Base-by-base conservation (phyloP, 2,113 vertebrate species). In the Parus major region DNA sequence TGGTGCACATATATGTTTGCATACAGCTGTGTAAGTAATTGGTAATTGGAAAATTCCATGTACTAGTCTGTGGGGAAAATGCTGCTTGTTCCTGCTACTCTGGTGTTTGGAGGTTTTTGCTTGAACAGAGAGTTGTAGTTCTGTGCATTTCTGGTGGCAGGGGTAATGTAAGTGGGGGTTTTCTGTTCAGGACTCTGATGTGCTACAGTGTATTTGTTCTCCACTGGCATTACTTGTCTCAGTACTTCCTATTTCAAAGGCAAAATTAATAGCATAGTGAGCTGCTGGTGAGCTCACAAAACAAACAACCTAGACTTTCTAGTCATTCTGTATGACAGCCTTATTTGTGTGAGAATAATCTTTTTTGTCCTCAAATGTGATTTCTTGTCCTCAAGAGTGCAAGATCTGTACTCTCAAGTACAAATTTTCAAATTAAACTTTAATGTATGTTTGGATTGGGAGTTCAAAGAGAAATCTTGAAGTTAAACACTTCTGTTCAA, bases 401-500 rank as follows among this genome's bases (percentile, higher is more conserved):
- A 27, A 63, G 47, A 55, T 70, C 47, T 82, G 15, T 88, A 49
- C 15, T 82, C 29, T 84, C 42, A 55, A 77, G 55, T 72, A 52
- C 27, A 88, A 24, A 85, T 83, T 83, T 69, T 66, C 4, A 4
- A 69, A 85, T 95, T 86, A 82, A 84, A 91, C 47, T 92, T 93
- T 69, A 91, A 86, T 83, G 25, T 59, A 21, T 85, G 29, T 90
- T 97, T 97, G 63, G n/a, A 65, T 87, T 59, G 47, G 64, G 59
- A 88, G 39, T 44, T 92, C 56, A 84, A 53, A 82, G 35, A 31
- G 47, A 85, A 11, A 11, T 76, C 25, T 91, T 35, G 53, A 85
- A 84, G 49, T 75, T 78, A 89, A 70, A 72, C 33, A 23, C 10
- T 76, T 95, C 21, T 75, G 13, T 76, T 94, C 20, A 63, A 82